These are phyloP conservation scores for Noctua fimbriata DNA, from an alignment of 2,888 invertebrate genomes.

Conservation along the genomic window DNA sequence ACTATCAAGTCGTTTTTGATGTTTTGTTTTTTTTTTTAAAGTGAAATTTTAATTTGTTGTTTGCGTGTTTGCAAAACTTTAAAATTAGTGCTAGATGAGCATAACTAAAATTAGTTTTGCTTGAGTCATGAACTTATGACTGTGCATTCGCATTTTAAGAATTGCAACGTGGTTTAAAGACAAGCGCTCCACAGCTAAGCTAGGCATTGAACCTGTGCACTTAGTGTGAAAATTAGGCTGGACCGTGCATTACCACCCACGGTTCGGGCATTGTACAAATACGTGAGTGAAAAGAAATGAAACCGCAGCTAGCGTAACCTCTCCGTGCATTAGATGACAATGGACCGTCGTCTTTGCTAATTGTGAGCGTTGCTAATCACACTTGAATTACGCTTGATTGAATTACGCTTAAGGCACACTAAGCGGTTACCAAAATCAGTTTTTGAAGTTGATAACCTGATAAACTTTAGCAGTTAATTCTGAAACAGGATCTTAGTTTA, in stretches of 20 bases:
- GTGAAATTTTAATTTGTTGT: not conserved
- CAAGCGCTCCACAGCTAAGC: not conserved
- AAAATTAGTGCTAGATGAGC: not conserved
- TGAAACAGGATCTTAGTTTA: not conserved
- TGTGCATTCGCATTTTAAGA: not conserved
- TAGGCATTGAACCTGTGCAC: not conserved
- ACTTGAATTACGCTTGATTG: too few species aligned
- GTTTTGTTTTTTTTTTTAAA: constrained; percentile 3
- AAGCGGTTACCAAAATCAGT: not conserved
- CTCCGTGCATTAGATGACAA: not conserved
- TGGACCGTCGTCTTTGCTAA: not conserved
- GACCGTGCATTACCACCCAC: not conserved
- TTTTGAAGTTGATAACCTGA: not conserved
- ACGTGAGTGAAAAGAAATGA: not conserved
- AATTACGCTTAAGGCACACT: not conserved
- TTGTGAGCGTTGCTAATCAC: not conserved
- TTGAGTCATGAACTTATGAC: not conserved
- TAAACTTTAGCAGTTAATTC: not conserved
- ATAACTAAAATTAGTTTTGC: not conserved
- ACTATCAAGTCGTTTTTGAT: not conserved
- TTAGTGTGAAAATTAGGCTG: too few species aligned
- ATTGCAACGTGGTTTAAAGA: not conserved
- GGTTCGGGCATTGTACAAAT: not conserved
- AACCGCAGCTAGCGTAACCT: too few species aligned
- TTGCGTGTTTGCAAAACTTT: constrained; percentile 3